These are phyloP conservation scores for Sarcophaga carnaria DNA, from an alignment of 2,888 invertebrate genomes.

Conservation along the genomic window DNA sequence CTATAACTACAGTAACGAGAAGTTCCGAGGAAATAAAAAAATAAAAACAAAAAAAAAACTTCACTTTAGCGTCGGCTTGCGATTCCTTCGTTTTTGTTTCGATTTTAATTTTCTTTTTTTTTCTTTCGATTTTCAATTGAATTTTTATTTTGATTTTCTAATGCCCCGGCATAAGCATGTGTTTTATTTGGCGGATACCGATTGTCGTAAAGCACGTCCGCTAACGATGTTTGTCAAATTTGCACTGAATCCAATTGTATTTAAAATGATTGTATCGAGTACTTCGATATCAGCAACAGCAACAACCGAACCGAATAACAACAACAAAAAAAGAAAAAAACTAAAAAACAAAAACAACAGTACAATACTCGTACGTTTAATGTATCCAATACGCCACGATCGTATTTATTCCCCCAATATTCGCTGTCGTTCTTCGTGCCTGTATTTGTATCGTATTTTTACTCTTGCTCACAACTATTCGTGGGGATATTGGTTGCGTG, in stretches of 20 bases:
- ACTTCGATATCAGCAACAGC: slow-evolving; percentile 46
- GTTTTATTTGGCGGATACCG: slow-evolving; percentile 42
- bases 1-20: too few species aligned
- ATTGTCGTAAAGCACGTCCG: slow-evolving; percentile 73
- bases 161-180: slow-evolving; percentile 54
- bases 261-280: slow-evolving; percentile 64
- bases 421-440: background rate
- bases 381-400: slow-evolving; percentile 44
- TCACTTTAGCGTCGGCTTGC: slow-evolving; percentile 22
- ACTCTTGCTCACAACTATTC: too few species aligned
- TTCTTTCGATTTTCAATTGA: background rate
- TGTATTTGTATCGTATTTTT: background rate
- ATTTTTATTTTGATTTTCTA: slow-evolving; percentile 23
- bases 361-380: slow-evolving; percentile 8
- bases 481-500: background rate
- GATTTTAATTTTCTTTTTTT: background rate
- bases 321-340: background rate
- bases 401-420: slow-evolving; percentile 40
- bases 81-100: background rate
- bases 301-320: slow-evolving; percentile 37
- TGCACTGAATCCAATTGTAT: slow-evolving; percentile 75
- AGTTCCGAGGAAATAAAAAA: background rate
- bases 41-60: slow-evolving; percentile 32
- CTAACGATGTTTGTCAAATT: slow-evolving; percentile 76
- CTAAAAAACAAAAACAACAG: slow-evolving; percentile 15